Evolutionary conservation across 2,797 vertebrate genomes (phyloP).

Genomic region (Onychomys leucogaster): DNA sequence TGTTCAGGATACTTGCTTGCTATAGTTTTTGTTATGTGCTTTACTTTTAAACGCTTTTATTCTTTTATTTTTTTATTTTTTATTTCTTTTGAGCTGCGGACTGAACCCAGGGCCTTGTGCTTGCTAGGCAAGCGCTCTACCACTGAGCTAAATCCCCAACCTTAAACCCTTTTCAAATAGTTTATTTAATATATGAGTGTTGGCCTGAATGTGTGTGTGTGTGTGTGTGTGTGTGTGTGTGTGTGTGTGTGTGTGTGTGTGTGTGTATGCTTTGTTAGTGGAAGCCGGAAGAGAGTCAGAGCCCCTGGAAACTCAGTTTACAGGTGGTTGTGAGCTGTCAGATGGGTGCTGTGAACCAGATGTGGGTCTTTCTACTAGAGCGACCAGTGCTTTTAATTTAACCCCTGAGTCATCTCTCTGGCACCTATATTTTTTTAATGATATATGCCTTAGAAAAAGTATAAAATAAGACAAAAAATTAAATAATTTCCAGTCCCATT

Average conservation of each 20-base stretch:
- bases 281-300: not conserved
- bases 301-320: not conserved
- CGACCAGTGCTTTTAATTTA: not conserved
- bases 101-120: no score
- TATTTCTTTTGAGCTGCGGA: no score
- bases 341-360: not conserved
- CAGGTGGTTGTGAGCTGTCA: not conserved
- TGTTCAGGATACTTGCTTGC: conserved; percentile 26
- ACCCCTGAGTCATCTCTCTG: not conserved
- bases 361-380: not conserved
- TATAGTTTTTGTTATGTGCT: conserved; percentile 37
- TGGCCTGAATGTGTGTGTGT: not conserved
- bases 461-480: not conserved
- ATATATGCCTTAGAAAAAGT: not conserved
- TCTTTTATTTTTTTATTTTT: no score
- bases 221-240: no score
- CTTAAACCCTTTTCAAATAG: no score
- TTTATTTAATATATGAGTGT: not conserved
- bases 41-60: not conserved
- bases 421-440: not conserved
- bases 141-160: no score
- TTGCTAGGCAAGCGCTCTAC: no score
- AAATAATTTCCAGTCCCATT: not conserved
- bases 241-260: no score
- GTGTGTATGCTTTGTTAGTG: not conserved